These are phyloP conservation scores for Chrysocyon brachyurus DNA, from an alignment of 2,797 vertebrate species.

Conservation along the genomic window DNA sequence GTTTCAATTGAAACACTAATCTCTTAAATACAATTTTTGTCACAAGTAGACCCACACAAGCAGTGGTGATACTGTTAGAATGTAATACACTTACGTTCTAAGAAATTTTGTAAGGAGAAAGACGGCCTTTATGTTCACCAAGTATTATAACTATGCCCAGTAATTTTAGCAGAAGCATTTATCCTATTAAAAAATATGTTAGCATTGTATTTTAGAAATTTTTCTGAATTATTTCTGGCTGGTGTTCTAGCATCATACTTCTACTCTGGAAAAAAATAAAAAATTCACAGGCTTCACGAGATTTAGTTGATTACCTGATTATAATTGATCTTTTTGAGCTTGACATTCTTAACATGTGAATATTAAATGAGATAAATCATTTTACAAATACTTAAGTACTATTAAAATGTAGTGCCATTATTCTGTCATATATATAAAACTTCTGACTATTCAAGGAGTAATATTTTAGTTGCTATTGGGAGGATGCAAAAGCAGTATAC, in stretches of 20 bases:
- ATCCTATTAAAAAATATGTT: constrained; percentile 6
- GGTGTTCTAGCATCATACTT: not conserved
- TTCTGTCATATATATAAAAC: not conserved
- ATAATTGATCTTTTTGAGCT: constrained; percentile 39
- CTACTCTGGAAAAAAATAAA: constrained; percentile 20
- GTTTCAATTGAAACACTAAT: not conserved
- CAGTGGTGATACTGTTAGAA: not conserved
- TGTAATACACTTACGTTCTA: constrained; percentile 25
- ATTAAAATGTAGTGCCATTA: not conserved
- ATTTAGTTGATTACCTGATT: constrained; percentile 24
- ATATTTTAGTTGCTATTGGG: constrained; percentile 14
- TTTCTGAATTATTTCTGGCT: constrained; percentile 14
- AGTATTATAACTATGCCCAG: not conserved
- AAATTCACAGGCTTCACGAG: not conserved
- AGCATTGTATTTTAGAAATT: constrained; percentile 56
- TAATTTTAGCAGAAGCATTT: constrained; percentile 15
- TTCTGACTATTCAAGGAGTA: not conserved
- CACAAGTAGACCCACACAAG: not conserved
- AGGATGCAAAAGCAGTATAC: not conserved
- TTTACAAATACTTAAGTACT: constrained; percentile 25
- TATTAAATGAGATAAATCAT: constrained; percentile 11
- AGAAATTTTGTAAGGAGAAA: constrained; percentile 30
- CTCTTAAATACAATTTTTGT: not conserved
- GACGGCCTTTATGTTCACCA: constrained; percentile 7
- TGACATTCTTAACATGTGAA: constrained; percentile 15